phyloP scores from a whole-genome alignment of 2,888 invertebrate species.

The Phania funesta region DNA sequence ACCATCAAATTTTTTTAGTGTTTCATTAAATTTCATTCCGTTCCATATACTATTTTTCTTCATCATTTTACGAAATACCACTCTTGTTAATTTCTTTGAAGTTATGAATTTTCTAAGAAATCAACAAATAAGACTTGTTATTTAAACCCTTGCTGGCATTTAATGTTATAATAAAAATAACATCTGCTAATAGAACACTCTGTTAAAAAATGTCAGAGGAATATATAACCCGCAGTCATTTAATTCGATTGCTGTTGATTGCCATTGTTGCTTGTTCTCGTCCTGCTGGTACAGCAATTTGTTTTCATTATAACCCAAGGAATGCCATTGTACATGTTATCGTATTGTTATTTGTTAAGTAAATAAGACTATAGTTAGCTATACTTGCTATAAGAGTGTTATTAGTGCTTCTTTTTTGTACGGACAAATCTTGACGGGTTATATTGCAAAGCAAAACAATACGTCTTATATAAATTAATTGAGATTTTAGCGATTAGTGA shows the following conservation, averaged over 20 bases:
- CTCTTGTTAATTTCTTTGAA: too few species aligned
- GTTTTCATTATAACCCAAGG: background rate
- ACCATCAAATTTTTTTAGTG: too few species aligned
- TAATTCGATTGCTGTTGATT: background rate
- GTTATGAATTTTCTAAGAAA: too few species aligned
- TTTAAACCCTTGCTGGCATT: too few species aligned
- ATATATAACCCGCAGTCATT: background rate
- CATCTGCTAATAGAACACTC: background rate
- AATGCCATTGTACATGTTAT: conserved; percentile 2
- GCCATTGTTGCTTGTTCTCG: background rate
- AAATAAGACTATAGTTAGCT: background rate
- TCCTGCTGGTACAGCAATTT: conserved; percentile 5
- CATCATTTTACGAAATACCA: too few species aligned
- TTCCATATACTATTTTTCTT: too few species aligned
- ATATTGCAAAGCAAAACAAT: background rate
- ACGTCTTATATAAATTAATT: conserved; percentile 21
- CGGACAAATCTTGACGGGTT: background rate
- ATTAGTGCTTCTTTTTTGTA: background rate
- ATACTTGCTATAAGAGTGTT: background rate
- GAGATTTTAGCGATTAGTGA: background rate
- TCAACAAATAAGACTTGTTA: too few species aligned
- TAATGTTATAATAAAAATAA: background rate
- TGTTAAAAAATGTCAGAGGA: background rate
- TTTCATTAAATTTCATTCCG: too few species aligned
- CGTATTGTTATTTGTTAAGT: conserved; percentile 15